Conservation (phyloP, 2,888 invertebrate genomes). For the Deilephila porcellus region DNA sequence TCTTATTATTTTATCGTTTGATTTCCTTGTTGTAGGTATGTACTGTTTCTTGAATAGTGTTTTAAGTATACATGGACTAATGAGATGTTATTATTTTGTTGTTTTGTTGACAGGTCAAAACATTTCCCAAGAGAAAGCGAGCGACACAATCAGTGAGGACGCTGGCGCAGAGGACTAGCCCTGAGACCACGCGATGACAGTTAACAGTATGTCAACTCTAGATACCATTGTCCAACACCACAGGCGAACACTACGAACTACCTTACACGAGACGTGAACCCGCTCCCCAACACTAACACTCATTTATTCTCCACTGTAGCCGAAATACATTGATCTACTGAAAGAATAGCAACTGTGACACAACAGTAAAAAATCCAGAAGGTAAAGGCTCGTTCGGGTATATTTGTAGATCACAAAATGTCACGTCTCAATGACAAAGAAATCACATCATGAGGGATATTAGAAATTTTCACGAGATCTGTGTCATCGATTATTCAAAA, state of each 20-base stretch:
- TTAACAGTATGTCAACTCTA: conserved; percentile 82
- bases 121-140: conserved; percentile 84
- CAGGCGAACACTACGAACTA: conserved; percentile 49
- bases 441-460: conserved; percentile 56
- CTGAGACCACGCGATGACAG: conserved; percentile 65
- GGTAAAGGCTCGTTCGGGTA: conserved; percentile 31
- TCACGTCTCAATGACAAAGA: conserved; percentile 52
- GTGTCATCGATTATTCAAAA: conserved; percentile 70
- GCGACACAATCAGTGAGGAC: conserved; percentile 82
- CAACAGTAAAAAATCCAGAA: not conserved
- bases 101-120: conserved; percentile 85
- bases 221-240: conserved; percentile 71
- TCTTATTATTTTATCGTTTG: too few relatives aligned
- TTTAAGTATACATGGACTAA: too few relatives aligned
- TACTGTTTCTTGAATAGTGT: too few relatives aligned
- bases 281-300: conserved; percentile 28
- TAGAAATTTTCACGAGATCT: conserved; percentile 60
- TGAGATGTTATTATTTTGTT: too few relatives aligned
- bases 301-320: conserved; percentile 4
- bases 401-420: conserved; percentile 35
- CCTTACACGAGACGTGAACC: conserved; percentile 48
- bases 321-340: not conserved
- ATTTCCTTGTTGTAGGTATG: too few relatives aligned
- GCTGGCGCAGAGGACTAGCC: conserved; percentile 76
- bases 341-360: too few relatives aligned